Evolutionary conservation across 1,140 invertebrate species (phyloP), one percentile per base, ranked within the genome.

Genomic region (Panagrolaimus sp.): DNA sequence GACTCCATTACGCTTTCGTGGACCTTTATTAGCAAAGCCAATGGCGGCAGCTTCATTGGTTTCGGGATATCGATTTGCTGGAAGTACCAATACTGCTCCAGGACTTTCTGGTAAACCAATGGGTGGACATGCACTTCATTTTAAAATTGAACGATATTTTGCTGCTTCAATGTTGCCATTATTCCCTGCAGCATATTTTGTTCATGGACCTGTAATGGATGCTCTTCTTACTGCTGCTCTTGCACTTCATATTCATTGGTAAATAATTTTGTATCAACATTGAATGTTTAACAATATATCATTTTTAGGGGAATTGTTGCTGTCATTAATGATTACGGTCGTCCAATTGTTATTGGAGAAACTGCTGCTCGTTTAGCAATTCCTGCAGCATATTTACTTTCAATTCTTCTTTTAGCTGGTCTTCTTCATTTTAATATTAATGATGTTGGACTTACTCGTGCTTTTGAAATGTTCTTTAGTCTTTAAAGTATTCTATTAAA

Each of bases 401-500:
- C 81, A 5, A 70, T 58, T 24, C 45, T 81, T 46, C 69, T 83
- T 63, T 68, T 81, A n/a, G 76, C 72, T 47, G 79, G 68, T 24
- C 72, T 82, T 1, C 63, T 82, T 43, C 71, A 76, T 69, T 82
- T 83, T 74, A 83, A 82, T 64, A 76, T 76, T 74, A 83, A 83
- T 69, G 82, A 83, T 64, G 80, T 83, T 46, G 80, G 80, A 63
- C 67, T 82, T 43, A 82, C 82, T 43, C 72, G 73, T 32, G 82
- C 80, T 17, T 82, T 82, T 68, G 81, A 83, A 65, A 72, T 81
- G 63, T 73, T 83, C 63, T 82, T 82, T 71, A 72, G 76, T 52
- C 73, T 82, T 6, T 82, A 83, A 43, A 69, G n/a, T n/a, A n/a
- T n/a, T n/a, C n/a, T n/a, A n/a, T n/a, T n/a, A n/a, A n/a, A n/a